Percentiles rank a stretch among this genome's conserved stretches.
Conservation (phyloP, 2,888 invertebrate genomes). For the Choristoneura rosaceana region DNA sequence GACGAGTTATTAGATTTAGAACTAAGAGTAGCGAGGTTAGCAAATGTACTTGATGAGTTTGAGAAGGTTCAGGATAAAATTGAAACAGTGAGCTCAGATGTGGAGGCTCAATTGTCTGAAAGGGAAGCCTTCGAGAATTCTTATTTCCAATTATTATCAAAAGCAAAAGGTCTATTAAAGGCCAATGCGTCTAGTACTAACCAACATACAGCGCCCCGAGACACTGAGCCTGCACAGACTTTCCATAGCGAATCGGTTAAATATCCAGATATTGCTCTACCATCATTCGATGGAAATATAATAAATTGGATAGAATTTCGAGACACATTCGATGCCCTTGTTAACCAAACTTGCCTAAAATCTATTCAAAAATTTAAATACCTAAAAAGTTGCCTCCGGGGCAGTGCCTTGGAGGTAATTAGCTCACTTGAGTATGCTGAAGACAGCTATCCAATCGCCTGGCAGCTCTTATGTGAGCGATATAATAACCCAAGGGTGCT, state of each 20-base stretch:
- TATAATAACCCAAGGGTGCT: conserved; percentile 39
- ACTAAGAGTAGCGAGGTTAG: too few species aligned
- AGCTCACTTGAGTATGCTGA: conserved; percentile 33
- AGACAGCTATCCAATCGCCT: conserved; percentile 38
- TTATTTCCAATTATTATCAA: background rate
- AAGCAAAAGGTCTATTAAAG: background rate
- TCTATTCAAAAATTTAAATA: conserved; percentile 11
- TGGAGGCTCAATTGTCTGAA: background rate
- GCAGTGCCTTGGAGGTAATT: conserved; percentile 12
- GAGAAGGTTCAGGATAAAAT: too few species aligned
- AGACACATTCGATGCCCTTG: conserved; percentile 14
- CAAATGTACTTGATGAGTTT: too few species aligned
- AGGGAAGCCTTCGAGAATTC: conserved; percentile 15
- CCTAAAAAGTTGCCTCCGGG: background rate
- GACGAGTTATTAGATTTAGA: too few species aligned
- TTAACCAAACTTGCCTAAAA: conserved; percentile 4
- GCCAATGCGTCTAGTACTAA: too few species aligned
- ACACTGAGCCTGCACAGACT: background rate
- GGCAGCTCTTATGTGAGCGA: conserved; percentile 41
- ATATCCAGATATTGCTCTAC: conserved; percentile 7
- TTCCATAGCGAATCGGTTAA: conserved; percentile 1
- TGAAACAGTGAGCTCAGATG: background rate
- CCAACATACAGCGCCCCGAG: background rate
- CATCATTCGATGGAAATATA: conserved; percentile 3
- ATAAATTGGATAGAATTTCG: conserved; percentile 7